phyloP scores from a whole-genome alignment of 2,888 invertebrate genomes.

The Azorinus chamasolen region DNA sequence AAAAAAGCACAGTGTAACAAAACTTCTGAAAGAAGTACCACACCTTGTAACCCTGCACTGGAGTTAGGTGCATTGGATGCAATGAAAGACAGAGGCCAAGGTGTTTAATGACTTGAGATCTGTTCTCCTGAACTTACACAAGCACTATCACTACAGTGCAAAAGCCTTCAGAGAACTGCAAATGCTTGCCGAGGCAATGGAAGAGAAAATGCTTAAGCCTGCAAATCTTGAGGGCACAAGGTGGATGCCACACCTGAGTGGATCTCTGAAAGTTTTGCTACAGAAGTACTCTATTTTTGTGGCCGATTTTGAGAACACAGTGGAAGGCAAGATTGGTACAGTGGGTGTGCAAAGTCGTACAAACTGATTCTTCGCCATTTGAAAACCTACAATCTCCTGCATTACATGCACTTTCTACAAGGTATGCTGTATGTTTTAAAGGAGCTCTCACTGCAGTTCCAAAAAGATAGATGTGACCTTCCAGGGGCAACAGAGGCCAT shows the following conservation, averaged over 20 bases:
- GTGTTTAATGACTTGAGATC: conserved; percentile 42
- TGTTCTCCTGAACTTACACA: conserved; percentile 50
- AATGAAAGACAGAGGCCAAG: conserved; percentile 45
- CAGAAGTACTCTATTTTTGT: conserved; percentile 34
- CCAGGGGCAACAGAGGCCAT: conserved; percentile 42
- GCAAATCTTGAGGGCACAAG: conserved; percentile 48
- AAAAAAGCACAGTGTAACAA: conserved; percentile 15
- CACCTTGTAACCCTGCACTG: conserved; percentile 46
- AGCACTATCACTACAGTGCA: conserved; percentile 58
- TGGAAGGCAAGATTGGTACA: conserved; percentile 35
- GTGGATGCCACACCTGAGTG: conserved; percentile 58
- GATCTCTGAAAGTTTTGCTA: conserved; percentile 36
- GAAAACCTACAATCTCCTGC: conserved; percentile 33
- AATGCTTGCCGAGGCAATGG: conserved; percentile 51
- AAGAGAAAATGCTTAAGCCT: conserved; percentile 50
- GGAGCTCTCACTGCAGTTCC: conserved; percentile 49
- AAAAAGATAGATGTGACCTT: conserved; percentile 40
- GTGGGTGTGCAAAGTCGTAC: conserved; percentile 42
- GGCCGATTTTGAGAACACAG: conserved; percentile 47
- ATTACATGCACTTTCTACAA: conserved; percentile 55
- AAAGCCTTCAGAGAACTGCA: conserved; percentile 59
- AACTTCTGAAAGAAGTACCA: conserved; percentile 13
- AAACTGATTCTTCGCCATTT: conserved; percentile 35
- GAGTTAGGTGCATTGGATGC: conserved; percentile 55
- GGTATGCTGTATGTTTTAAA: conserved; percentile 43